These are phyloP conservation scores for Himalopsyche phryganea DNA, from an alignment of 1,140 invertebrate species.

Conservation along the genomic window DNA sequence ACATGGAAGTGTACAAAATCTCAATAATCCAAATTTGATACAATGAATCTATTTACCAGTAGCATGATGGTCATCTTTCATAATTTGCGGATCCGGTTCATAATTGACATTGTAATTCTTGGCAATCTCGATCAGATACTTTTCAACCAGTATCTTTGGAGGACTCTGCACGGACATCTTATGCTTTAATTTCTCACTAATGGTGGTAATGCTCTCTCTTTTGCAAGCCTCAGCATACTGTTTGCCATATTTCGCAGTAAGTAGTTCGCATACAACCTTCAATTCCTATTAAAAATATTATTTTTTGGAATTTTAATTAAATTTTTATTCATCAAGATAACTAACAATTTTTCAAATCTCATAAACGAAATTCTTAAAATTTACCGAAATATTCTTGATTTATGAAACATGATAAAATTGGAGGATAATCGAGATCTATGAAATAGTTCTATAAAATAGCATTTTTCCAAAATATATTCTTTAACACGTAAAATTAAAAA, in stretches of 20 bases:
- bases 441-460: no score
- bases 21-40: no score
- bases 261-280: constrained; percentile 88
- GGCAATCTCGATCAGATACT: constrained; percentile 94
- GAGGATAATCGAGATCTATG: no score
- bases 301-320: no score
- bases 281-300: constrained; percentile 68
- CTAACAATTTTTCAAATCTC: no score
- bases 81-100: constrained; percentile 87
- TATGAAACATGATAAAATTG: no score
- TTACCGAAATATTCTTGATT: no score
- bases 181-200: constrained; percentile 93
- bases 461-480: no score
- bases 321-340: no score
- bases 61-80: constrained; percentile 71
- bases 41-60: constrained; percentile 27
- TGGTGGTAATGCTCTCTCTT: constrained; percentile 71
- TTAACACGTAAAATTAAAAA: no score
- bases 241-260: constrained; percentile 92
- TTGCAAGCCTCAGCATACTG: constrained; percentile 84
- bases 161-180: constrained; percentile 95
- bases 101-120: constrained; percentile 92
- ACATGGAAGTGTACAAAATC: no score
- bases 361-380: no score
- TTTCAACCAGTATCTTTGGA: constrained; percentile 93